Percentiles rank a stretch among this genome's conserved stretches.
Conservation (phyloP, 2,113 vertebrate genomes). For the Ceyx cyanopectus region DNA sequence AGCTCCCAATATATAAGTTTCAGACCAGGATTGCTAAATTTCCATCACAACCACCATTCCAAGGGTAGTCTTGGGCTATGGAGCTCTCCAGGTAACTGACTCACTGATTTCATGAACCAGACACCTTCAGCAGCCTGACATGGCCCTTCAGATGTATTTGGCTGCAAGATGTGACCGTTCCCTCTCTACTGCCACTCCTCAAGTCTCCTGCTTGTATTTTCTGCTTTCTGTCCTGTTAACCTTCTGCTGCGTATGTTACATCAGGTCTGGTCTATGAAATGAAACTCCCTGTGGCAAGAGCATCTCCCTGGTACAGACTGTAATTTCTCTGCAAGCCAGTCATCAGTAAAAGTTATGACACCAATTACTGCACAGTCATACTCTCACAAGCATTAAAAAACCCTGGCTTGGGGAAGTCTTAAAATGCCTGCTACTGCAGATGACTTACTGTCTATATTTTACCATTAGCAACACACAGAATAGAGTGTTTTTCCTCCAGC, state of each 20-base stretch:
- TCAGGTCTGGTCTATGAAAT: neutral
- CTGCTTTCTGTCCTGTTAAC: neutral
- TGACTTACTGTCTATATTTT: constrained; percentile 1
- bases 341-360: constrained; percentile 28
- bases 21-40: neutral
- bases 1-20: neutral
- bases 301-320: neutral
- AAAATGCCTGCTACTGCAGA: neutral
- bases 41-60: neutral
- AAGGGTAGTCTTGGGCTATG: neutral
- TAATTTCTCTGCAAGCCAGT: constrained; percentile 7
- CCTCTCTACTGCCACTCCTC: neutral
- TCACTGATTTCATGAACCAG: neutral
- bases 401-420: neutral
- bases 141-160: neutral
- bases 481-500: neutral
- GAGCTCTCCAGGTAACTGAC: neutral
- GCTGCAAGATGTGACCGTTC: neutral
- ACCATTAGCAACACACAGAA: neutral
- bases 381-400: neutral
- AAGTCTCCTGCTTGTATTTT: neutral
- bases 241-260: neutral
- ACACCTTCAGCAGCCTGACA: neutral
- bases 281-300: neutral
- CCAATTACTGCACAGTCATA: neutral